Evolutionary conservation across 2,888 invertebrate genomes (phyloP).

Genomic region (Drepana falcataria): DNA sequence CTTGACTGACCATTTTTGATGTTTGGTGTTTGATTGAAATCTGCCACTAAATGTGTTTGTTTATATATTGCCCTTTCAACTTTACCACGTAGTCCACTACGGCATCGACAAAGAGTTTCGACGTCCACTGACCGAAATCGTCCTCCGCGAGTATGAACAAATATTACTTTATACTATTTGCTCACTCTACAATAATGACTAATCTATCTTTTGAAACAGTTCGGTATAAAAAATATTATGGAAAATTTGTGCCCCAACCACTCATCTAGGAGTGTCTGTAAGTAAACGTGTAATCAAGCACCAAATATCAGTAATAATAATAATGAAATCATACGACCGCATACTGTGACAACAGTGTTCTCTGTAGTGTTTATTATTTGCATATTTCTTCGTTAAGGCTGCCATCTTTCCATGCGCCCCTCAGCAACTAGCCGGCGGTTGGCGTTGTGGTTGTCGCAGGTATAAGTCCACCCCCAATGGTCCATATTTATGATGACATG

Average conservation of each 20-base stretch:
- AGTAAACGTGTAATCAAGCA: background rate
- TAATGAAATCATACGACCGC: background rate
- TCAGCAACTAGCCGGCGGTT: slow-evolving; percentile 23
- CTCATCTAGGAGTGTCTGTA: background rate
- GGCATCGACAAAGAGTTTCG: no score
- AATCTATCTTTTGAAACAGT: no score
- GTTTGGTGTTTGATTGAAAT: slow-evolving; percentile 1
- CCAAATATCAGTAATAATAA: background rate
- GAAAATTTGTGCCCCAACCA: no score
- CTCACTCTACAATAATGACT: no score
- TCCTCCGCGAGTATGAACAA: no score
- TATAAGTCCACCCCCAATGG: background rate
- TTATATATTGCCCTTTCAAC: no score
- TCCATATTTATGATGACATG: no score
- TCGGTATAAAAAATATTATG: no score
- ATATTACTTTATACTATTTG: no score
- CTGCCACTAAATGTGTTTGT: background rate
- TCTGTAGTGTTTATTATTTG: background rate
- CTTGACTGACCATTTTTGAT: background rate
- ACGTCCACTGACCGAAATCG: no score
- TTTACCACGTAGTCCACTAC: no score
- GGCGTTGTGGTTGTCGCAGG: background rate
- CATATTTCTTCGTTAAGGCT: slow-evolving; percentile 8
- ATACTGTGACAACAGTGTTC: background rate
- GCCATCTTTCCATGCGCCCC: slow-evolving; percentile 44